Percentiles rank a stretch among this genome's conserved stretches.
Conservation (phyloP, 2,113 vertebrate genomes). For the Bagarius yarrelli region DNA sequence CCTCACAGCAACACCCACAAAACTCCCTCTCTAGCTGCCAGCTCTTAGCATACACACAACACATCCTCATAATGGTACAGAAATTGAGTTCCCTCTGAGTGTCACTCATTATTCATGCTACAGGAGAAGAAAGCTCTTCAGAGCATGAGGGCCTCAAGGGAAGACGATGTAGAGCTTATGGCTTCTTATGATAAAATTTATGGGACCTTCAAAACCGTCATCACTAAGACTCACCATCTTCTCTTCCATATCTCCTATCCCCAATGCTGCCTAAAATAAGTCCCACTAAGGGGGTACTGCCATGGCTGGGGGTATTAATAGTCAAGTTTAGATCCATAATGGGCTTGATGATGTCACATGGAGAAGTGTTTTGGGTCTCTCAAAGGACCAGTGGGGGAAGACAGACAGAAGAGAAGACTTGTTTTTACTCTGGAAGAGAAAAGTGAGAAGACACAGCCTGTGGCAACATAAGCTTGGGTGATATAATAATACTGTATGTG, state of each 20-base stretch:
- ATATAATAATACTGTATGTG: background rate
- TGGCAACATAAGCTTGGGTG: conserved; percentile 7
- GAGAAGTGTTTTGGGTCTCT: conserved; percentile 13
- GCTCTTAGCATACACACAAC: conserved; percentile 38
- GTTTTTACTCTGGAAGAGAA: conserved; percentile 13
- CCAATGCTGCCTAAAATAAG: background rate
- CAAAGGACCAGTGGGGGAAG: conserved; percentile 8
- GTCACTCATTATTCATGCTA: conserved; percentile 46
- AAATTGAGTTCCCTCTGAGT: conserved; percentile 45
- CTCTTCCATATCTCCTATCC: background rate
- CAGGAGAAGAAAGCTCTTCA: conserved; percentile 37
- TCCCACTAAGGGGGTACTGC: background rate
- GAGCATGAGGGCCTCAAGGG: conserved; percentile 36
- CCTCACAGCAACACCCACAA: conserved; percentile 37
- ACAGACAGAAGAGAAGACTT: conserved; percentile 19
- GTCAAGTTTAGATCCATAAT: conserved; percentile 48
- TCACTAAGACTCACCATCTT: background rate
- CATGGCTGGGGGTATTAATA: conserved; percentile 32
- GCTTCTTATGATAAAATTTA: conserved; percentile 38
- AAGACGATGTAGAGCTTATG: conserved; percentile 22
- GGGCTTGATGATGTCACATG: conserved; percentile 37
- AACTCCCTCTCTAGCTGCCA: conserved; percentile 34
- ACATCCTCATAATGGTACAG: conserved; percentile 40
- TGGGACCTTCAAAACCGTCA: conserved; percentile 31
- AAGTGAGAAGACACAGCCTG: conserved; percentile 22